Base-by-base conservation (phyloP, 2,113 vertebrate genomes). In the Tragelaphus imberbis region DNA sequence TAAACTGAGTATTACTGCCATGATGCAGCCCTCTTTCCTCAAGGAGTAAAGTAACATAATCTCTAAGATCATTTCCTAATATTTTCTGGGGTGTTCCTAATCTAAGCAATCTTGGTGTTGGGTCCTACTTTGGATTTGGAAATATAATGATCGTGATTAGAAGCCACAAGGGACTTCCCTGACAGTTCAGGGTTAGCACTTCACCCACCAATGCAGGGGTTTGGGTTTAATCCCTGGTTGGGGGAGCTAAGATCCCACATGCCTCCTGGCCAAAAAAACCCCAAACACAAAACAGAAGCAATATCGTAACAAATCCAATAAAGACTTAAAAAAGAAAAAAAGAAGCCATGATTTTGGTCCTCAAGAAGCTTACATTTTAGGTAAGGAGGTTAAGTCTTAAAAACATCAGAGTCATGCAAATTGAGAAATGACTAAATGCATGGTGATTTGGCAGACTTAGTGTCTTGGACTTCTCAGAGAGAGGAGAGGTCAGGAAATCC, bases 291-390 rank as follows among this genome's bases (percentile, higher is more conserved):
- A 68, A 36, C 17, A 68, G 65, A 68, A 36, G 33, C 17, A 36
- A 36, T 21, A 10, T 68, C 21, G 65, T 68, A 68, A 36, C 65
- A 68, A 68, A 68, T 21, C 8, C n/a, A 68, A 2, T 36, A 36
- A 36, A 5, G n/a, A 36, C 65, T 68, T 68, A 17, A 30, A 61
- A 63, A 63, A 63, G 33, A 36, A 21, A n/a, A 65, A 68, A 36
- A 36, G 17, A 33, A 79, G 77, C 47, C 84, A 63, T 77, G n/a
- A 59, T 90, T 90, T 93, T 95, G 68, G 21, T 49, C 25, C 44
- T 88, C 17, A 92, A 92, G 84, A 94, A 97, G 19, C 51, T 95
- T 95, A 91, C 12, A 53, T 80, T 95, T 95, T 95, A 61, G 10
- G 25, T 59, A 53, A 84, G 79, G 77, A 51, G 51, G 14, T 36